Conservation (phyloP, 37 sponge, comb jelly and placozoan genomes). For the Hexactinellida sp. region DNA sequence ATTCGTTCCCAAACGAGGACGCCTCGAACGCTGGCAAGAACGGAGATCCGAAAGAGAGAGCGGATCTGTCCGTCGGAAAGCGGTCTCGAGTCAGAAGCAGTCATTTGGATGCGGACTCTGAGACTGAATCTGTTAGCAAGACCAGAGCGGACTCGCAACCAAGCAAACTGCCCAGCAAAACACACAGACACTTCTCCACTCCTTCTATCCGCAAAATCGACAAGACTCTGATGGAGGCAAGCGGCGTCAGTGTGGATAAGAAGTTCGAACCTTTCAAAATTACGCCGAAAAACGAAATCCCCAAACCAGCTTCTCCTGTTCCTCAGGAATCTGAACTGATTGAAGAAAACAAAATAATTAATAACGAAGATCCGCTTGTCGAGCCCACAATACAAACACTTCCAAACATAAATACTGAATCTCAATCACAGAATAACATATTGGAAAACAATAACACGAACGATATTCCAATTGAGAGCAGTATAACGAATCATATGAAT, state of each 20-base stretch:
- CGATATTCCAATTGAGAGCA: neutral
- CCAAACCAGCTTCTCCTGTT: neutral
- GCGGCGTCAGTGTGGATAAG: neutral
- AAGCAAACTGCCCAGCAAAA: neutral
- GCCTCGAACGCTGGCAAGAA: neutral
- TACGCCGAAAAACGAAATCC: neutral
- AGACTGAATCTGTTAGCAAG: neutral
- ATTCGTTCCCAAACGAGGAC: neutral
- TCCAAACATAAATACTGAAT: neutral
- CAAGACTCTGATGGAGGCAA: neutral
- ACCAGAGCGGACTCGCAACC: neutral
- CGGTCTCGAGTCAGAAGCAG: neutral
- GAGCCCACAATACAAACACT: neutral
- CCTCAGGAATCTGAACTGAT: neutral
- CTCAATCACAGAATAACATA: neutral
- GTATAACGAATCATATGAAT: neutral
- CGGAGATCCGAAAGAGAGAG: neutral
- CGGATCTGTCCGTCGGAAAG: neutral
- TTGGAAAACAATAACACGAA: neutral
- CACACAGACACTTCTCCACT: neutral
- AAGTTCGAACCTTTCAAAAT: conserved; percentile 5
- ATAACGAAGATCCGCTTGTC: neutral
- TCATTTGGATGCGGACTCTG: neutral
- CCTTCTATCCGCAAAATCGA: conserved; percentile 3
- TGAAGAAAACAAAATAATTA: neutral